Percentiles rank a stretch among this genome's conserved stretches.
phyloP scores from a whole-genome alignment of 2,797 vertebrate species.

The Gastrophryne carolinensis region DNA sequence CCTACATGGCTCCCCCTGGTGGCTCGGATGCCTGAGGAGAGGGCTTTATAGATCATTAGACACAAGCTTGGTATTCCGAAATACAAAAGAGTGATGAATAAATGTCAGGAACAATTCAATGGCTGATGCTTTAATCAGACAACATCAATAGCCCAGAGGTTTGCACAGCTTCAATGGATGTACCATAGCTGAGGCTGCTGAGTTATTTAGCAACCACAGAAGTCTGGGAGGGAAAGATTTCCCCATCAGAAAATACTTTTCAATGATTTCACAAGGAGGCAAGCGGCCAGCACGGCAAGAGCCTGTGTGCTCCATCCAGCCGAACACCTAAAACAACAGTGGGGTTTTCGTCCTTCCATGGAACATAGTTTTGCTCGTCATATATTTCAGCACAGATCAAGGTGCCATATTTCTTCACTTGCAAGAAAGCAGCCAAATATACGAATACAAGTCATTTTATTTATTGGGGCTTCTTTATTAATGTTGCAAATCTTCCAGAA shows the following conservation, averaged over 20 bases:
- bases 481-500: not conserved
- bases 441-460: slow-evolving; percentile 3
- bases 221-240: not conserved
- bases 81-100: not conserved
- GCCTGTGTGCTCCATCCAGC: not conserved
- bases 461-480: not conserved
- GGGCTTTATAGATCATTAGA: too few species aligned
- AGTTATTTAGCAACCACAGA: slow-evolving; percentile 31
- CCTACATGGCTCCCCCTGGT: not conserved
- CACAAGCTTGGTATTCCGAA: not conserved
- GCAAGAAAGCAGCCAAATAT: slow-evolving; percentile 3
- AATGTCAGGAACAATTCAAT: not conserved
- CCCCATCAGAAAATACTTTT: slow-evolving; percentile 21
- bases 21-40: not conserved
- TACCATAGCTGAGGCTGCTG: slow-evolving; percentile 1
- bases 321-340: slow-evolving; percentile 38
- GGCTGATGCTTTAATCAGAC: slow-evolving; percentile 29
- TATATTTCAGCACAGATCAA: slow-evolving; percentile 12
- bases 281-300: slow-evolving; percentile 13
- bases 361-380: not conserved
- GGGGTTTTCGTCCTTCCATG: not conserved
- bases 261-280: slow-evolving; percentile 40
- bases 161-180: not conserved
- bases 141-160: not conserved
- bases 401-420: not conserved